phyloP scores from a whole-genome alignment of 2,113 vertebrate genomes.

The Elaphurus davidianus region DNA sequence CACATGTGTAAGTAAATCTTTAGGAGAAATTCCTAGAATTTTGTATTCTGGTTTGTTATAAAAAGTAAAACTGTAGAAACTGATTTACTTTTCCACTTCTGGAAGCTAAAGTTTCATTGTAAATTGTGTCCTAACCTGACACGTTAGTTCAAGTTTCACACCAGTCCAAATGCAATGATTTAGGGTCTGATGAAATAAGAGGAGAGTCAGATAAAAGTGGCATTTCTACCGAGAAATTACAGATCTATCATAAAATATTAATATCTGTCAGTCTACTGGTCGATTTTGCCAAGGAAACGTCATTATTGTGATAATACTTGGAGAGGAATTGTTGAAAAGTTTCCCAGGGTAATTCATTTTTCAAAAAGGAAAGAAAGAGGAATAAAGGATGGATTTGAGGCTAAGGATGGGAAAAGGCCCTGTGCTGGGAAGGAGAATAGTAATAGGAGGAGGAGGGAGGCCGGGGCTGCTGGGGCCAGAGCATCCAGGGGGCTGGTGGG shows the following conservation, averaged over 20 bases:
- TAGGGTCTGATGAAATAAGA: not conserved
- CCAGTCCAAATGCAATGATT: not conserved
- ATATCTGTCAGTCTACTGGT: not conserved
- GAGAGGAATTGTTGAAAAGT: not conserved
- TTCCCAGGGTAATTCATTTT: not conserved
- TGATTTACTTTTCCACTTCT: not conserved
- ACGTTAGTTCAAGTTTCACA: not conserved
- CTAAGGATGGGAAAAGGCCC: not conserved
- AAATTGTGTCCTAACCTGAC: not conserved
- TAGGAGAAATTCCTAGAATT: not conserved
- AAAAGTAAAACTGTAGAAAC: not conserved
- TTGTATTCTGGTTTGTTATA: not conserved
- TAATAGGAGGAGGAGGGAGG: not conserved
- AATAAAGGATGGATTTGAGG: not conserved
- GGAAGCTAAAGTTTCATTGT: not conserved
- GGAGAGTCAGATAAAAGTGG: not conserved
- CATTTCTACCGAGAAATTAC: not conserved
- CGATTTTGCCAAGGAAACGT: not conserved
- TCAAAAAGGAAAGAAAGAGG: not conserved
- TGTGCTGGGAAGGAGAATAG: not conserved
- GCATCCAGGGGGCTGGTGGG: no score
- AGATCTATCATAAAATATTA: not conserved
- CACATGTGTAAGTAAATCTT: not conserved
- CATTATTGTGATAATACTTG: not conserved
- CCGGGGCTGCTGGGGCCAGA: not conserved